Conservation (phyloP, 2,113 vertebrate species). For the Hippopotamus amphibius region DNA sequence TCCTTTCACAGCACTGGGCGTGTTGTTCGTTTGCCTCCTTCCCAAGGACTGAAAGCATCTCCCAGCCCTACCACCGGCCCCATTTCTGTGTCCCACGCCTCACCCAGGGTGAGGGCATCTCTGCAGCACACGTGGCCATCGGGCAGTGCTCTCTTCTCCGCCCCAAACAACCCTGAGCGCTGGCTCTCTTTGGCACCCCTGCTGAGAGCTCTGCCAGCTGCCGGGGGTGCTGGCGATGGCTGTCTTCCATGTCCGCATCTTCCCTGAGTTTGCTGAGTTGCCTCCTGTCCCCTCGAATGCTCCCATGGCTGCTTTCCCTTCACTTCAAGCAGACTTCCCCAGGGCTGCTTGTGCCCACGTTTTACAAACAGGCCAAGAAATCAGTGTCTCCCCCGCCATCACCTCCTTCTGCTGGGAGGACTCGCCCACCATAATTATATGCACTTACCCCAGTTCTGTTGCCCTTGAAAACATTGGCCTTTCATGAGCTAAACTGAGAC, state of each 20-base stretch:
- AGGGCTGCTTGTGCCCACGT: fast-evolving
- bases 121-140: fast-evolving
- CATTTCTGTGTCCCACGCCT: neutral
- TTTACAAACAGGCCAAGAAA: fast-evolving
- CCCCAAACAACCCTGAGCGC: neutral
- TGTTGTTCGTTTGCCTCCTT: neutral
- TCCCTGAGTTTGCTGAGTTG: neutral
- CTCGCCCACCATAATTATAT: neutral
- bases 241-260: fast-evolving
- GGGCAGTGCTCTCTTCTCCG: neutral
- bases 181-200: neutral
- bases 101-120: neutral
- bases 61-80: neutral
- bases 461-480: neutral
- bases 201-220: neutral
- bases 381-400: neutral
- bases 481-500: neutral
- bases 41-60: neutral
- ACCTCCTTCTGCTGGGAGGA: neutral
- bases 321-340: neutral
- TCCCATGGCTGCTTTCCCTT: neutral
- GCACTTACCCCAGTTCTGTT: neutral
- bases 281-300: neutral
- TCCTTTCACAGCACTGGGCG: neutral
- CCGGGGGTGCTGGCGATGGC: neutral